Conservation (phyloP, 2,113 vertebrate species). For the Meriones unguiculatus region DNA sequence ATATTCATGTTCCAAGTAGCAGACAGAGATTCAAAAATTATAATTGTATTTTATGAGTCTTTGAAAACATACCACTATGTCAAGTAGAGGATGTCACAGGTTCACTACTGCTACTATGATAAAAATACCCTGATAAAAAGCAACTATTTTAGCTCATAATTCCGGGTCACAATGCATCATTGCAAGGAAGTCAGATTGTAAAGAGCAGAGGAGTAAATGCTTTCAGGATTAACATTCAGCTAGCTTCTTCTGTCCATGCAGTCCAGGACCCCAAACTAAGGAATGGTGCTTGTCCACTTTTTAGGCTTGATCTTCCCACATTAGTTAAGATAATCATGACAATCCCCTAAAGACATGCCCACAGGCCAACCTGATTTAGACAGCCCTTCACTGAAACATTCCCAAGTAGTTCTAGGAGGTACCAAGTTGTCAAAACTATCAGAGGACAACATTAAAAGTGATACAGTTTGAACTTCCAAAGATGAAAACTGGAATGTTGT, state of each 20-base stretch:
- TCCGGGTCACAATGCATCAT: too few species aligned
- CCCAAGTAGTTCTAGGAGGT: background rate
- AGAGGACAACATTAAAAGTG: background rate
- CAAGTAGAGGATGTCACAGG: background rate
- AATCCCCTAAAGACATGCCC: background rate
- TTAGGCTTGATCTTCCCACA: background rate
- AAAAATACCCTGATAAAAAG: background rate
- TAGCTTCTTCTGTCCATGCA: background rate
- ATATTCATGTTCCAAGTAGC: background rate
- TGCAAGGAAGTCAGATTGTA: background rate
- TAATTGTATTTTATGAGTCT: background rate
- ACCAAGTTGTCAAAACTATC: background rate
- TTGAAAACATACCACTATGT: background rate
- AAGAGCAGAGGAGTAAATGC: background rate
- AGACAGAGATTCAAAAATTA: background rate
- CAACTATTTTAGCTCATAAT: background rate
- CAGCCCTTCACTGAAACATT: background rate
- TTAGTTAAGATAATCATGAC: background rate
- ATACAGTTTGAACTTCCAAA: background rate
- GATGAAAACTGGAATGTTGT: background rate
- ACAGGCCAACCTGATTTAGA: background rate
- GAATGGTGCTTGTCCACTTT: background rate
- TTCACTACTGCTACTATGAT: background rate
- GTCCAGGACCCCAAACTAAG: background rate
- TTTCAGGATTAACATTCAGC: background rate